Base-by-base conservation (phyloP, 2,888 invertebrate genomes). In the Aquatica leii region DNA sequence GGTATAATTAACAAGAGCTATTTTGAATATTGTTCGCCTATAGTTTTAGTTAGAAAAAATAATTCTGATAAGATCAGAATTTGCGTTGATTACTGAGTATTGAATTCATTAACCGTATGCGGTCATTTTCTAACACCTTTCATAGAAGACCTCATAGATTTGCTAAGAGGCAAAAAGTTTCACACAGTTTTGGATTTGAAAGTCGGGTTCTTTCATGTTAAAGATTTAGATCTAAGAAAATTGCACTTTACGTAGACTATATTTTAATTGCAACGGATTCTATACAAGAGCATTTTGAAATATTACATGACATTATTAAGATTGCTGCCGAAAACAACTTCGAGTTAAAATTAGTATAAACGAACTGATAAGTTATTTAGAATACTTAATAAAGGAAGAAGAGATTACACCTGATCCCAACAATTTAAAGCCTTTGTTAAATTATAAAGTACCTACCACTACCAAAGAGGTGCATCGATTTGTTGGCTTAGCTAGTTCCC, bases 181-280 rank as follows among this genome's bases (percentile, higher is more conserved):
- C 14, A 15, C 14, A 14, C 15, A 2, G 9, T 9, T 2, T 9
- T 43, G 14, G 43, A 43, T 14, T 9, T 43, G 14, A 43, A 43
- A 43, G 11, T 4, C 14, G 40, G n/a, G 9, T 12, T 40, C 14
- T n/a, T n/a, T n/a, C n/a, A n/a, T n/a, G n/a, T n/a, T n/a, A n/a
- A n/a, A n/a, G n/a, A 8, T 21, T 69, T 15, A 18, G 37, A n/a
- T 14, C 59, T 15, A 14, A 52, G 9, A 62, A 56, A 15, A 41
- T 67, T 14, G 6, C 21, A 31, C 50, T 67, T 37, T 71, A 68
- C 48, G 21, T 71, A 20, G 71, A 71, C 37, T 2, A 71, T 46
- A 43, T 70, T 18, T 21, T 70, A 12, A 67, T 69, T 11, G 40
- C 57, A 11, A 60, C 68, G 0, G 8, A 40, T 14, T 62, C 56